A percentile compares a stretch with the other conserved stretches of the same genome.
phyloP scores from a whole-genome alignment of 2,888 invertebrate species.

The Encarsia formosa region DNA sequence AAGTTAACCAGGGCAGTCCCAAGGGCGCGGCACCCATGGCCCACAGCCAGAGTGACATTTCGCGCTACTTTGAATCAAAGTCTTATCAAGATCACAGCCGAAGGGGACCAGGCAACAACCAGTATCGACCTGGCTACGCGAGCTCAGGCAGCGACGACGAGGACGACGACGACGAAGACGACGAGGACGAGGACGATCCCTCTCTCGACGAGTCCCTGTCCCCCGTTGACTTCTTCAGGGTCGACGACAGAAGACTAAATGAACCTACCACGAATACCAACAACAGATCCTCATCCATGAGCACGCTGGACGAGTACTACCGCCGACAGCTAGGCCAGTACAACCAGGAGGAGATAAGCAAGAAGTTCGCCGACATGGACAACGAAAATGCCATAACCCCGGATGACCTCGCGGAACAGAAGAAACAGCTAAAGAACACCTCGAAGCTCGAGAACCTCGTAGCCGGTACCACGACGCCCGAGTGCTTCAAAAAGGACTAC shows the following conservation, averaged over 20 bases:
- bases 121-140: constrained; percentile 23
- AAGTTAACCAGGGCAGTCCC: constrained; percentile 54
- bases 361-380: constrained; percentile 26
- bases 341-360: constrained; percentile 6
- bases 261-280: constrained; percentile 10
- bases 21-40: constrained; percentile 36
- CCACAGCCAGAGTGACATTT: constrained; percentile 39
- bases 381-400: constrained; percentile 34
- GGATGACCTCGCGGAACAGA: constrained; percentile 40
- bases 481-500: constrained; percentile 32
- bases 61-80: constrained; percentile 43
- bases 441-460: constrained; percentile 44
- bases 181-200: constrained; percentile 36
- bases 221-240: constrained; percentile 31
- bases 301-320: constrained; percentile 32
- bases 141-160: constrained; percentile 30
- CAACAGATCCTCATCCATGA: constrained; percentile 23
- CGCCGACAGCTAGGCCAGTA: constrained; percentile 27
- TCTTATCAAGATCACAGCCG: constrained; percentile 5
- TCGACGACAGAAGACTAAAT: constrained; percentile 24
- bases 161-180: constrained; percentile 27
- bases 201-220: constrained; percentile 38
- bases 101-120: background rate
- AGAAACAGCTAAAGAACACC: constrained; percentile 41
- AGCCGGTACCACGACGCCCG: constrained; percentile 39